phyloP scores from a whole-genome alignment of 2,797 vertebrate genomes.

The Hemibagrus guttatus region DNA sequence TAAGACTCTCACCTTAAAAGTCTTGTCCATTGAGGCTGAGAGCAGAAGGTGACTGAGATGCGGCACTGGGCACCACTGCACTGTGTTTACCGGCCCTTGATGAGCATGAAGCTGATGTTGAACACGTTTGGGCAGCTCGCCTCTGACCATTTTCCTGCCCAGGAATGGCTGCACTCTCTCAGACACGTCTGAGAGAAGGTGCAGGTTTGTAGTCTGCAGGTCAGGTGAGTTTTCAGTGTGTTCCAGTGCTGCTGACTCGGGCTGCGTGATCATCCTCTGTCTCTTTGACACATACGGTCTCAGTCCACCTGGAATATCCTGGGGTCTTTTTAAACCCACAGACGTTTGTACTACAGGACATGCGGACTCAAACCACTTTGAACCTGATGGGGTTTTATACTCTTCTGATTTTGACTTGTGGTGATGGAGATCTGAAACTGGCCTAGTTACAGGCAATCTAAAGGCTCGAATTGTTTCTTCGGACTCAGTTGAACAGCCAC shows the following conservation, averaged over 20 bases:
- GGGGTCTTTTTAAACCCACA: slow-evolving; percentile 68
- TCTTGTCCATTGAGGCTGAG: slow-evolving; percentile 94
- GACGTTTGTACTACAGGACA: slow-evolving; percentile 7
- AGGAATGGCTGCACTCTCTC: slow-evolving; percentile 80
- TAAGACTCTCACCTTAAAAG: slow-evolving; percentile 80
- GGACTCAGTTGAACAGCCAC: background rate
- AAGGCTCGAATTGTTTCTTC: background rate
- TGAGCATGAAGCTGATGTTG: slow-evolving; percentile 82
- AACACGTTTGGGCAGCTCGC: slow-evolving; percentile 77
- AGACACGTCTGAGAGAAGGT: slow-evolving; percentile 72
- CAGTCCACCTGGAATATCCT: slow-evolving; percentile 62
- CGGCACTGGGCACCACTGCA: slow-evolving; percentile 87
- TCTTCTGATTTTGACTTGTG: background rate
- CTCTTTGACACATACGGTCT: slow-evolving; percentile 89
- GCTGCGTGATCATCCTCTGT: slow-evolving; percentile 67
- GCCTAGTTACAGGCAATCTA: background rate
- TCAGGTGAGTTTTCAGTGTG: slow-evolving; percentile 20
- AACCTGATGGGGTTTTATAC: background rate
- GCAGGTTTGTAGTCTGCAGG: slow-evolving; percentile 52
- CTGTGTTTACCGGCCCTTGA: slow-evolving; percentile 82
- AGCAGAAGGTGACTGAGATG: slow-evolving; percentile 88
- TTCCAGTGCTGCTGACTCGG: slow-evolving; percentile 16
- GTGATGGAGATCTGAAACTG: background rate
- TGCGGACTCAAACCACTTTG: background rate
- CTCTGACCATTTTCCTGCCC: slow-evolving; percentile 65